Percentiles rank a stretch among this genome's conserved stretches.
Conservation (phyloP, 2,113 vertebrate species). For the Melanerpes aurifrons region DNA sequence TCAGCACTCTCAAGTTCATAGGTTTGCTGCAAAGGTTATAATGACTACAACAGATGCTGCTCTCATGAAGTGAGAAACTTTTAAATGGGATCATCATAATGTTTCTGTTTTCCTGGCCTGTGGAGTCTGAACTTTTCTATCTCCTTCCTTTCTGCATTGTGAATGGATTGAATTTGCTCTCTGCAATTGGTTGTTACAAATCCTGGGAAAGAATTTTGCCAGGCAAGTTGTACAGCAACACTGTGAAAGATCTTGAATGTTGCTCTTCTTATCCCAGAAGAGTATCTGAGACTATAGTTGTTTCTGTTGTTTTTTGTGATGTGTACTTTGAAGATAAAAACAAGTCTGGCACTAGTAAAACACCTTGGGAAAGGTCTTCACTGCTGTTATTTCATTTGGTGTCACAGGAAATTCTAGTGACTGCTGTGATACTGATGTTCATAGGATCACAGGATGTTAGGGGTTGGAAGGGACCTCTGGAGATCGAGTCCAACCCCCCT, state of each 20-base stretch:
- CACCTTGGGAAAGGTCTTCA: neutral
- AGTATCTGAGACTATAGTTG: neutral
- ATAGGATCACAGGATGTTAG: too few species aligned
- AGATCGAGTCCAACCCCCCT: too few species aligned
- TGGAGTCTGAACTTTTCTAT: constrained; percentile 40
- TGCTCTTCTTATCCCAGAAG: neutral
- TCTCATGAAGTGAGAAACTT: neutral
- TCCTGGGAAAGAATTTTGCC: neutral
- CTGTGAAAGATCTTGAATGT: neutral
- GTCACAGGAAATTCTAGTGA: constrained; percentile 33
- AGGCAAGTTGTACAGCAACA: neutral
- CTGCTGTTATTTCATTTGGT: neutral
- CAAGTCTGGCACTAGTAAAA: neutral
- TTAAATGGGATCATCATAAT: neutral
- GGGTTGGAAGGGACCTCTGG: too few species aligned
- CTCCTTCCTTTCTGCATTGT: neutral
- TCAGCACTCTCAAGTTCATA: neutral
- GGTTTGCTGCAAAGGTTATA: neutral
- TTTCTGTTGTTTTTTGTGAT: neutral
- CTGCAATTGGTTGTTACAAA: neutral
- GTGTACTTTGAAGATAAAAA: neutral
- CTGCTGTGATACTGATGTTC: neutral
- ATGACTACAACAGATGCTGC: neutral
- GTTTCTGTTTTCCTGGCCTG: neutral
- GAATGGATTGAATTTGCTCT: neutral